Base-by-base conservation (phyloP, 1,140 invertebrate genomes). In the Hestina assimilis region DNA sequence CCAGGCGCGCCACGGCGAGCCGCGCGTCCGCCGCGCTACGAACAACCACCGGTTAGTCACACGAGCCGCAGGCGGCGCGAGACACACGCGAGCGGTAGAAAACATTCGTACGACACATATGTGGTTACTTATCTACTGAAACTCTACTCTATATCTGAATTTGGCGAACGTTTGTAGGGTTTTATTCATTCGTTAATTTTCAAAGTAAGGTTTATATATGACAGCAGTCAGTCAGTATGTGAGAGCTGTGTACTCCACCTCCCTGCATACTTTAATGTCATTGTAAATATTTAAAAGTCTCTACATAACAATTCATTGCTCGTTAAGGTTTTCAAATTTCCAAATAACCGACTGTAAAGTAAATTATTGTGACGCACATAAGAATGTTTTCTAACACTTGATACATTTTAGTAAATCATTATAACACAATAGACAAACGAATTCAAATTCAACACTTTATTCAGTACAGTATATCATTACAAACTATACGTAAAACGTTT, bases 1-100 rank as follows among this genome's bases (percentile, higher is more conserved):
- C 92, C 94, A 91, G 95, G 92, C 38, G 20, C 17, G 38, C 38
- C 17, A 41, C 38, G 84, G 94, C 95, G 94, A 95, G 94, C 93
- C 94, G 91, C 48, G 80, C 57, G 68, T 80, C 79, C 73, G 79
- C 73, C 71, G 66, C 76, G 70, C 79, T 81, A 77, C 66, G 73
- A 74, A 76, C 31, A 35, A 35, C 31, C 31, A 38, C 33, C 15
- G 33, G 33, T 38, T 38, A 38, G 33, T 17, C 33, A 17, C 14
- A 8, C 31, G 8, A 15, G 14, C 31, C 12, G 31, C 4, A 4
- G 9, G 14, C 15, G 33, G 17, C 33, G 33, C 33, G 33, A 19
- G 29, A 5, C 29, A 5, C 7, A 38, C 15, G 17, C 33, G 8
- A 1, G 33, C 19, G 33, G 33, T 38, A 38, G 33, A 38, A 38